Base-by-base conservation (phyloP, 2,113 vertebrate genomes). In the Acrocephalus arundinaceus region DNA sequence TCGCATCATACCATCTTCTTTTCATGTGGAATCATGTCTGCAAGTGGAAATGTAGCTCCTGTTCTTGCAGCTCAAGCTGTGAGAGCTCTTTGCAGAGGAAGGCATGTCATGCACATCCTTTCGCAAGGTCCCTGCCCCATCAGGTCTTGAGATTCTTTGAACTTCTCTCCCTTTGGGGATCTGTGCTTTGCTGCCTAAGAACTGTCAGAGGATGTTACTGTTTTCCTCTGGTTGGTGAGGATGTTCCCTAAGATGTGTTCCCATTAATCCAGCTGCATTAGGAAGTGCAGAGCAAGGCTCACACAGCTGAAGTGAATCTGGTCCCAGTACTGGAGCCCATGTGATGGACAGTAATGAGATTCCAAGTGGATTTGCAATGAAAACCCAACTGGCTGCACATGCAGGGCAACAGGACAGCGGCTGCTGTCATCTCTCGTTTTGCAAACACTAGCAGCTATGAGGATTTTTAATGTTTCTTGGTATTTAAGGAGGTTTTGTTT, bases 271-370 rank as follows among this genome's bases (percentile, higher is more conserved):
- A 70, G 85, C 65, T 1, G 21, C 85, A 51, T 80, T 55, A 70
- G 83, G 85, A 25, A 83, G 79, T 2, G 0, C 46, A 33, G 88
- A 27, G 79, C 72, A 21, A 58, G 83, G 88, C 76, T 89, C 79
- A 67, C 63, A 10, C 58, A 43, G 85, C 88, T 58, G 46, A 72
- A 58, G 68, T 62, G 86, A 89, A 27, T 86, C 65, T 37, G 85
- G 66, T 75, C 35, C 24, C 4, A 15, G 71, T 46, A 13, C 12
- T 21, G 82, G 72, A 90, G 94, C 67, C 75, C 41, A 62, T 0
- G 1, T 88, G 78, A 88, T 66, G 94, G 88, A 80, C 96, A 90
- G 84, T 83, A 92, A 93, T 88, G 92, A 94, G 79, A 74, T 90
- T 88, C 90, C 7, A 15, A 67, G 43, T 61, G 78, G 71, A 63